Conservation (phyloP, 2,888 invertebrate species). For the Liodrosophila aerea region DNA sequence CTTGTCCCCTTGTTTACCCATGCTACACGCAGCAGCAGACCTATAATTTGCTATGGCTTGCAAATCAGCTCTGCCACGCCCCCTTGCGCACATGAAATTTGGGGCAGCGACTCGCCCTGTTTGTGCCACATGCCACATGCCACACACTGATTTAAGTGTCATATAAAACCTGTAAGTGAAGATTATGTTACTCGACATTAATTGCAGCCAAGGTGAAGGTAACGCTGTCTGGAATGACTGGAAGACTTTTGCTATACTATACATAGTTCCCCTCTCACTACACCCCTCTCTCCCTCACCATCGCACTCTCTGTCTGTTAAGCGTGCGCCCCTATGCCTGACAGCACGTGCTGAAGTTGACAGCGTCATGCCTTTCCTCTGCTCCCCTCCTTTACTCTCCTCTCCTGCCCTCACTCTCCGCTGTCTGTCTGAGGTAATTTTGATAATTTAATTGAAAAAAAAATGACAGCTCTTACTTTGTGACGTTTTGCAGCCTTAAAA, state of each 20-base stretch:
- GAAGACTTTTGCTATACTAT: constrained; percentile 8
- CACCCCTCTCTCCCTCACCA: neutral
- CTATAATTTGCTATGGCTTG: constrained; percentile 7
- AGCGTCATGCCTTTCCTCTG: constrained; percentile 20
- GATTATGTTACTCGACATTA: constrained; percentile 79
- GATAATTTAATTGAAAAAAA: constrained; percentile 75
- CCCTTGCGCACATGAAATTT: constrained; percentile 32
- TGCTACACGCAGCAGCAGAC: too few relatives aligned
- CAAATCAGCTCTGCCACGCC: constrained; percentile 47
- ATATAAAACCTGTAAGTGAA: constrained; percentile 76
- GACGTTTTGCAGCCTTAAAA: constrained; percentile 56
- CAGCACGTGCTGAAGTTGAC: constrained; percentile 72
- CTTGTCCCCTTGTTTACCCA: neutral
- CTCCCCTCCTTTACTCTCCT: constrained; percentile 5
- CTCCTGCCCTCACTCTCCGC: constrained; percentile 29
- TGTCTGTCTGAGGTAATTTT: constrained; percentile 50
- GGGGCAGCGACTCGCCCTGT: constrained; percentile 11
- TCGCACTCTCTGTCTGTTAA: neutral
- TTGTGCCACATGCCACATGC: constrained; percentile 27
- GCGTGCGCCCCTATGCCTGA: constrained; percentile 34
- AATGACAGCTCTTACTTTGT: constrained; percentile 55
- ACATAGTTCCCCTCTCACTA: neutral
- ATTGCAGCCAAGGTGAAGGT: constrained; percentile 76
- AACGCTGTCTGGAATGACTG: constrained; percentile 26
- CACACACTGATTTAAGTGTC: constrained; percentile 74